Evolutionary conservation across 1,140 invertebrate genomes (phyloP).

Genomic region (Palaemon carinicauda): DNA sequence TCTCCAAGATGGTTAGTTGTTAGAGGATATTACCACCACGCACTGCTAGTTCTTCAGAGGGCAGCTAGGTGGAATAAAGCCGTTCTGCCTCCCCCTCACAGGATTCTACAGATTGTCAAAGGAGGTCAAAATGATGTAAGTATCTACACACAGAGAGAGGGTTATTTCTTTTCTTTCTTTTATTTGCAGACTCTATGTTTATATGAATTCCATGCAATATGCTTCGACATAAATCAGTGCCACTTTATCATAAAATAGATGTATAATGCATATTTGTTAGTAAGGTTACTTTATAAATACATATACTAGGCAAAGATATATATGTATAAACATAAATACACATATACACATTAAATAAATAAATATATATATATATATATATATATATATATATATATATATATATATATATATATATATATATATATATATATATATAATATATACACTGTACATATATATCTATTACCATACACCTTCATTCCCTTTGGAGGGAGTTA

Average conservation of each 20-base stretch:
- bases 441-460: no score
- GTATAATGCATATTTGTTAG: no score
- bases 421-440: no score
- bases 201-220: no score
- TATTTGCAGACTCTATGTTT: not conserved
- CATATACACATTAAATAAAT: not conserved
- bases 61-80: constrained; percentile 23
- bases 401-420: no score
- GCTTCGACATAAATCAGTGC: no score
- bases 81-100: not conserved
- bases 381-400: not conserved
- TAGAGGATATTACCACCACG: not conserved
- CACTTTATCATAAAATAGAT: no score
- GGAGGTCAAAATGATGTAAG: constrained; percentile 16
- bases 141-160: no score
- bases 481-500: no score
- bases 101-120: not conserved
- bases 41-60: constrained; percentile 4
- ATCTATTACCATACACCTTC: no score
- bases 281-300: not conserved
- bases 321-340: not conserved
- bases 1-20: constrained; percentile 27
- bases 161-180: not conserved
- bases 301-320: not conserved
- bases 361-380: not conserved